Conservation (phyloP, 2,113 vertebrate species). For the Gnathonemus echidnorhynchus region DNA sequence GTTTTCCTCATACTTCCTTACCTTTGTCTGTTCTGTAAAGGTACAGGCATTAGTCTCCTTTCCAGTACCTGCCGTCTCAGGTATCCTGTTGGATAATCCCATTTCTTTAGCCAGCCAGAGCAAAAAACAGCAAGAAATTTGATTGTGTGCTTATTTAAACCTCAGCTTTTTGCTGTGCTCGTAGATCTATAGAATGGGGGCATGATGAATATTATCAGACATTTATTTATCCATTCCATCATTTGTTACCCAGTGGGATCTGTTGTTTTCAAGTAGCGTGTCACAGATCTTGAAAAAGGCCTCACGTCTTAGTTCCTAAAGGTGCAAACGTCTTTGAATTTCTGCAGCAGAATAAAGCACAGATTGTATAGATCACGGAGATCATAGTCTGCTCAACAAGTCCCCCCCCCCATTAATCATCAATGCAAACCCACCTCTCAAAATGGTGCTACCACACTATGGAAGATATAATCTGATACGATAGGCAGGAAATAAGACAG, state of each 20-base stretch:
- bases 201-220: background rate
- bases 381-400: background rate
- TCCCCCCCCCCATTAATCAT: background rate
- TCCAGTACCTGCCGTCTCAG: slow-evolving; percentile 25
- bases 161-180: background rate
- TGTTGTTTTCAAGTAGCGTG: background rate
- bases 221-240: background rate
- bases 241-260: background rate
- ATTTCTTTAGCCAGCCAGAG: background rate
- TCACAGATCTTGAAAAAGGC: background rate
- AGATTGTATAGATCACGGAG: background rate
- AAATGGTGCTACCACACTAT: background rate
- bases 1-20: background rate
- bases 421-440: background rate
- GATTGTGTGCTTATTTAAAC: background rate
- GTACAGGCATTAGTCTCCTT: background rate
- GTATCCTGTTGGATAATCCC: background rate
- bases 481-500: background rate
- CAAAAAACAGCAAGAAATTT: background rate
- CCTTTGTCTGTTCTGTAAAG: background rate
- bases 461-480: background rate
- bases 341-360: background rate
- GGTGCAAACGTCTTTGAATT: background rate
- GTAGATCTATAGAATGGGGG: background rate
- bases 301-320: background rate